Evolutionary conservation across 2,113 vertebrate species (phyloP).

Genomic region (Malurus elegans): DNA sequence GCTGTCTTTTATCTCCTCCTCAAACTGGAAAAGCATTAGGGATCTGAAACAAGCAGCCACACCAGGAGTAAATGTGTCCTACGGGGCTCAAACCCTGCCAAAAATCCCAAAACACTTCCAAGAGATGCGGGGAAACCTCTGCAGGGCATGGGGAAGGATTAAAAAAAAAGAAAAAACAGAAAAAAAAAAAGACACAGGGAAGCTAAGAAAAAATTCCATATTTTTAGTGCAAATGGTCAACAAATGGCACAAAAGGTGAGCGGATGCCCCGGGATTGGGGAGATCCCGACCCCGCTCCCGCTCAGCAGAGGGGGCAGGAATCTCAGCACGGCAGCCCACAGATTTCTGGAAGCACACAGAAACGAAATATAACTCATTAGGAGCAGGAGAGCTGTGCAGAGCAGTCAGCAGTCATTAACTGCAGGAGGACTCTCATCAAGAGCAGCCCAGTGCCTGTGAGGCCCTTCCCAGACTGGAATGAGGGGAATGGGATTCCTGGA

Average conservation of each 20-base stretch:
- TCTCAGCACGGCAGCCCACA: neutral
- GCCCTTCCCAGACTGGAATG: rapidly evolving
- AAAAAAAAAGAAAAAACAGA: neutral
- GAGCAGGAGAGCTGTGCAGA: neutral
- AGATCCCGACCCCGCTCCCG: neutral
- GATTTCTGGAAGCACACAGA: conserved; percentile 44
- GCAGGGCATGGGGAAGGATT: rapidly evolving
- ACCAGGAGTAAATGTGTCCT: neutral
- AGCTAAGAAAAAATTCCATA: neutral
- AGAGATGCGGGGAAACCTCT: neutral
- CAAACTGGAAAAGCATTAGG: neutral
- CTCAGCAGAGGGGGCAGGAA: neutral
- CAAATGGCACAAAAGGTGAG: conserved; percentile 36
- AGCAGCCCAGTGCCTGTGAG: neutral
- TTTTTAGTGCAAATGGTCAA: conserved; percentile 63
- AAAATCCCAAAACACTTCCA: neutral
- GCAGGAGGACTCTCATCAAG: neutral
- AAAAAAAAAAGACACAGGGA: neutral
- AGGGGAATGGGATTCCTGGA: neutral
- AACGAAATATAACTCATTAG: neutral
- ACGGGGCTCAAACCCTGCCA: neutral
- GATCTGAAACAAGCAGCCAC: neutral
- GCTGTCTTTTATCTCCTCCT: neutral
- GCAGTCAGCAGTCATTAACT: rapidly evolving
- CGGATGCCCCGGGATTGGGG: neutral